A percentile compares a stretch with the other conserved stretches of the same genome.
These are phyloP conservation scores for Gila orcuttii DNA, from an alignment of 2,113 vertebrate species.

Conservation along the genomic window DNA sequence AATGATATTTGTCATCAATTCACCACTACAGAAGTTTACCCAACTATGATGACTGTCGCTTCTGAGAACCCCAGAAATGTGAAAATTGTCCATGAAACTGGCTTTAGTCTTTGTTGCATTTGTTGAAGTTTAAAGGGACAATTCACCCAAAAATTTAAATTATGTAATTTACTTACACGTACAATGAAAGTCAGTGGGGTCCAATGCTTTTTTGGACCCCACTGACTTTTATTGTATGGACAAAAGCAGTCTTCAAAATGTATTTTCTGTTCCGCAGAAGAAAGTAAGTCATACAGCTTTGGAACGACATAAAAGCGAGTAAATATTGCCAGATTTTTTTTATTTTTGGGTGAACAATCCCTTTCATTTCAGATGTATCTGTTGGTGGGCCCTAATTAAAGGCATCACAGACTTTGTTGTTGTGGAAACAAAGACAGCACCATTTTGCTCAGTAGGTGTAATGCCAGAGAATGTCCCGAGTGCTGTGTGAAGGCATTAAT, in stretches of 20 bases:
- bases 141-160: not conserved
- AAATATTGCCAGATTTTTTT: not conserved
- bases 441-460: conserved; percentile 16
- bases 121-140: not conserved
- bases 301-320: not conserved
- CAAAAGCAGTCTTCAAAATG: not conserved
- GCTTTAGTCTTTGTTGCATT: not conserved
- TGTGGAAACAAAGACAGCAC: conserved; percentile 19
- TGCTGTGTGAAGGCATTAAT: conserved; percentile 18
- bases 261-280: not conserved
- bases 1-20: no score
- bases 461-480: conserved; percentile 25
- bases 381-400: conserved; percentile 12
- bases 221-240: not conserved
- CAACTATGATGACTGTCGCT: no score
- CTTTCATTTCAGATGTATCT: conserved; percentile 22
- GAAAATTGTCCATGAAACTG: not conserved
- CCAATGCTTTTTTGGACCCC: not conserved
- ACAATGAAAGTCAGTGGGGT: not conserved
- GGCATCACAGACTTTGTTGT: conserved; percentile 27
- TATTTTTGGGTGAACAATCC: not conserved
- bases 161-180: not conserved
- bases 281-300: not conserved
- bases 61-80: no score
- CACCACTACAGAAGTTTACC: no score